Evolutionary conservation across 2,888 invertebrate genomes (phyloP).

Genomic region (Acanthococcus lagerstroemiae): DNA sequence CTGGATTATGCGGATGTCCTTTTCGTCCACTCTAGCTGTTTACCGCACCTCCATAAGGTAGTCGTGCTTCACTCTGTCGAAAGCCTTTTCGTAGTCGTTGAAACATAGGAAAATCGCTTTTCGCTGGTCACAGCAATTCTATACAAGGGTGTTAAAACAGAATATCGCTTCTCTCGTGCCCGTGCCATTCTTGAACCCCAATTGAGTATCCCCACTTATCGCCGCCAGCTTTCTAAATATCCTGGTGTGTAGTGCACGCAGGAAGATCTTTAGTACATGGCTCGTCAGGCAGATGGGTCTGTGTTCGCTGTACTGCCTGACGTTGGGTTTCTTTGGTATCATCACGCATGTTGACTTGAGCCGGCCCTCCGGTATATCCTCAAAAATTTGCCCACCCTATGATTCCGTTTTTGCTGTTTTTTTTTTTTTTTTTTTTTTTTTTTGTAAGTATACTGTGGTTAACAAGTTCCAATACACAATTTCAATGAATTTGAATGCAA

Average conservation of each 20-base stretch:
- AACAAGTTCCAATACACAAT: too few relatives aligned
- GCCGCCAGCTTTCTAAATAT: background rate
- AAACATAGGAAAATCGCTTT: background rate
- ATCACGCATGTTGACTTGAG: background rate
- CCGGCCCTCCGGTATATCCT: too few relatives aligned
- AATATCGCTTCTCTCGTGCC: background rate
- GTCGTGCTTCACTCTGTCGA: background rate
- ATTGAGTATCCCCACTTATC: background rate
- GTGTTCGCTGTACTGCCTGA: background rate
- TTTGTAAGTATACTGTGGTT: too few relatives aligned
- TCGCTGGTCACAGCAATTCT: background rate
- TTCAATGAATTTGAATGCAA: too few relatives aligned
- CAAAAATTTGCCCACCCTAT: too few relatives aligned
- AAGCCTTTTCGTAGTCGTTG: background rate
- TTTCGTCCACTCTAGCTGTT: too few relatives aligned
- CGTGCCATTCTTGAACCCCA: background rate
- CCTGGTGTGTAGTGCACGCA: background rate
- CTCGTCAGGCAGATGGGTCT: background rate
- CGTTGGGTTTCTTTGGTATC: background rate
- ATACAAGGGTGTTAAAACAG: too few relatives aligned
- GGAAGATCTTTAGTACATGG: background rate
- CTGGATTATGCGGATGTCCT: too few relatives aligned
- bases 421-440: too few relatives aligned
- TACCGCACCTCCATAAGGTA: too few relatives aligned
- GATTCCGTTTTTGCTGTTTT: too few relatives aligned